phyloP scores from a whole-genome alignment of 1,140 invertebrate species.

The Drosophila willistoni region DNA sequence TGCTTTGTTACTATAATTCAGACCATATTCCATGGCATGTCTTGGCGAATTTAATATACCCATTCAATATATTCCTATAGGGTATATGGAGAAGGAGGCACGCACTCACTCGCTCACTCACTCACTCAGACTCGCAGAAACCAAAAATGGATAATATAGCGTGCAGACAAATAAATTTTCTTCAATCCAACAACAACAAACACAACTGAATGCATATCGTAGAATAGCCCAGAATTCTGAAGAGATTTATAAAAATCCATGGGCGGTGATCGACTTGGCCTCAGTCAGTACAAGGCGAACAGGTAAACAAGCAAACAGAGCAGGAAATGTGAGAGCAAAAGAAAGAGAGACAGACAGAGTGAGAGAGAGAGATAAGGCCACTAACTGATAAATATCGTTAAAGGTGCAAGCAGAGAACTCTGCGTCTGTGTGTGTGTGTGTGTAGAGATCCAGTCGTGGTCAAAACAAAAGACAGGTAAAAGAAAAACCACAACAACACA shows the following conservation, averaged over 20 bases:
- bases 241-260: conserved; percentile 62
- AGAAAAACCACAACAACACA: conserved; percentile 19
- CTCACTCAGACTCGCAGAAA: conserved; percentile 23
- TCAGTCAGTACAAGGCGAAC: conserved; percentile 48
- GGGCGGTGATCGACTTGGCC: conserved; percentile 57
- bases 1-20: no score
- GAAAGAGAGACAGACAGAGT: conserved; percentile 26
- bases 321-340: conserved; percentile 47
- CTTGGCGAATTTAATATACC: background rate
- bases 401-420: conserved; percentile 42
- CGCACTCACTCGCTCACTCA: conserved; percentile 21
- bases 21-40: background rate
- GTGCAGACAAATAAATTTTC: conserved; percentile 76
- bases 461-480: conserved; percentile 52
- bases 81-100: conserved; percentile 20
- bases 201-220: conserved; percentile 41
- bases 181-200: conserved; percentile 56
- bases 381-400: conserved; percentile 71
- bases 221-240: conserved; percentile 56
- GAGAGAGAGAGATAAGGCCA: conserved; percentile 42
- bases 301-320: conserved; percentile 44
- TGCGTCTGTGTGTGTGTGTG: background rate
- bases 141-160: conserved; percentile 61
- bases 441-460: conserved; percentile 30
- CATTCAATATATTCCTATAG: background rate